Base-by-base conservation (phyloP, 2,797 vertebrate species). In the Sparidentex hasta region DNA sequence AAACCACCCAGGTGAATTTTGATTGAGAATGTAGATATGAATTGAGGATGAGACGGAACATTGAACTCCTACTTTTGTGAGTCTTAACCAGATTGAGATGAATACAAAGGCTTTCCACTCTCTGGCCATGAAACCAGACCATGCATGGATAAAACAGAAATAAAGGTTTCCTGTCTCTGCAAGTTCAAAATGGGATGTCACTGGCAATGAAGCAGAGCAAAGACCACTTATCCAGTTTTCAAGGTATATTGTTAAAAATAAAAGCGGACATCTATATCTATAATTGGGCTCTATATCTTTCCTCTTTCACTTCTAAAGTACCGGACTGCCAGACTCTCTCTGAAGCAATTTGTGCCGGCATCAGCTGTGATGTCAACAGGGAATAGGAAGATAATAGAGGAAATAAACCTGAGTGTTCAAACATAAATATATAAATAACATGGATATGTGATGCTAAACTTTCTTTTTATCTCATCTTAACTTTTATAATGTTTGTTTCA, bases 11-110 rank as follows among this genome's bases (percentile, higher is more conserved):
- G 54, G 74, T 84, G 44, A 70, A 83, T 84, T 77, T 80, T 81
- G 89, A 90, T 89, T 74, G 74, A 9, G 38, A 88, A 84, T n/a
- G 21, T 25, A 23, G 46, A 76, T 69, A 76, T 82, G 66, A 87
- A 88, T 87, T 73, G 87, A 54, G 81, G 62, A 84, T 78, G 21
- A 69, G 76, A 46, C 23, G 27, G 52, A 74, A 48, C 59, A 58
- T 61, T 74, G 27, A 58, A 71, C 61, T 38, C 46, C 11, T 46
- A 50, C 18, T 43, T 76, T 73, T 70, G 13, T 71, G 61, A 51
- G n/a, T 63, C 11, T 54, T 57, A 17, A 79, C 73, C 80, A 14
- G 41, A 66, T 20, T 83, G 62, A 81, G 80, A 44, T 61, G 11
- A 83, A 77, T 51, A 14, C 27, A 74, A 74, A 77, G 25, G 20